A percentile compares a stretch with the other conserved stretches of the same genome.
Conservation (phyloP, 2,888 invertebrate genomes). For the Caenorhabditis japonica region DNA sequence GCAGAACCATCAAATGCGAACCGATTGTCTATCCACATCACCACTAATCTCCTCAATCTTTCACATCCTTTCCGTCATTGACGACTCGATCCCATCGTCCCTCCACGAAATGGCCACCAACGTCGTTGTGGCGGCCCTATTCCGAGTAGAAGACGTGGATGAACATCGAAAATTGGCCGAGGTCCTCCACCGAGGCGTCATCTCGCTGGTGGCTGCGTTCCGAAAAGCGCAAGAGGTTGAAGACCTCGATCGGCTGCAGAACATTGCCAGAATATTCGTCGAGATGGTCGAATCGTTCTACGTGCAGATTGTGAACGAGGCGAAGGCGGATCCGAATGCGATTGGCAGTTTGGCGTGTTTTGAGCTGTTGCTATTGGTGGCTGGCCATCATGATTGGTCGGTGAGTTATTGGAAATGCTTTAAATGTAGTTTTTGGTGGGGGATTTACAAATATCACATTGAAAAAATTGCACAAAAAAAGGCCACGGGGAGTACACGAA, state of each 20-base stretch:
- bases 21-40: conserved; percentile 82
- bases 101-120: conserved; percentile 89
- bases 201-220: conserved; percentile 87
- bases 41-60: conserved; percentile 78
- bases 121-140: conserved; percentile 58
- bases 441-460: no score
- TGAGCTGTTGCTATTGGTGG: conserved; percentile 90
- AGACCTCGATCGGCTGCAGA: conserved; percentile 79
- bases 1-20: conserved; percentile 63
- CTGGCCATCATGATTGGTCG: conserved; percentile 97
- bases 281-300: conserved; percentile 92
- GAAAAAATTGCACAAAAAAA: no score
- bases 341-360: conserved; percentile 81
- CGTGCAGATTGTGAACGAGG: conserved; percentile 83
- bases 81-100: conserved; percentile 76
- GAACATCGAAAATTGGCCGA: conserved; percentile 84
- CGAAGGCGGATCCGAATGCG: conserved; percentile 27
- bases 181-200: conserved; percentile 86
- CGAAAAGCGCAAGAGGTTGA: conserved; percentile 79
- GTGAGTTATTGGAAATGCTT: conserved; percentile 80
- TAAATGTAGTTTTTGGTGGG: background rate
- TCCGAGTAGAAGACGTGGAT: conserved; percentile 78
- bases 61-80: conserved; percentile 77
- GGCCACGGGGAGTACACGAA: no score
- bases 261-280: conserved; percentile 94